phyloP scores from a whole-genome alignment of 2,888 invertebrate genomes.

The Muscina levida region DNA sequence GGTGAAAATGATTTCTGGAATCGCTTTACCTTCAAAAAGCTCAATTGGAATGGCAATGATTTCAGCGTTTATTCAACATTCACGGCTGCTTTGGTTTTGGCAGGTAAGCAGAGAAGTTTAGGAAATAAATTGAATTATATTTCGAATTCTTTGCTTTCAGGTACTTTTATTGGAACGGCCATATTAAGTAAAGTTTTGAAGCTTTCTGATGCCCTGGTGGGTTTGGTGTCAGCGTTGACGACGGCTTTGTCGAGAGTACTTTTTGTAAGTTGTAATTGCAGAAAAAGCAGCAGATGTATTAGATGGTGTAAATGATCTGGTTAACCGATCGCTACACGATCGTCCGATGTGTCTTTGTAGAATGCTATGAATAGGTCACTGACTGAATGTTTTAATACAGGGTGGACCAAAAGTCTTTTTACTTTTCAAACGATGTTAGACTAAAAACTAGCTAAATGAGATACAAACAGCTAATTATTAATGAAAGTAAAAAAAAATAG shows the following conservation, averaged over 20 bases:
- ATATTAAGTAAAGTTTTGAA: constrained; percentile 77
- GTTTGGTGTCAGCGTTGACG: constrained; percentile 75
- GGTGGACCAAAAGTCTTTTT: too few relatives aligned
- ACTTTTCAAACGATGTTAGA: too few relatives aligned
- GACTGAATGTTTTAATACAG: too few relatives aligned
- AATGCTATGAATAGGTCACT: too few relatives aligned
- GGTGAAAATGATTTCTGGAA: constrained; percentile 79
- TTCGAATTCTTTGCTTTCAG: constrained; percentile 62
- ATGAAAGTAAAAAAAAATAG: too few relatives aligned
- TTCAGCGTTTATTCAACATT: constrained; percentile 77
- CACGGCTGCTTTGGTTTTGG: constrained; percentile 73
- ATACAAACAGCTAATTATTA: too few relatives aligned
- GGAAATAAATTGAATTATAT: not conserved
- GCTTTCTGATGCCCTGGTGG: constrained; percentile 76
- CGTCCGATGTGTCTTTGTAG: not conserved
- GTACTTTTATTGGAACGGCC: constrained; percentile 79
- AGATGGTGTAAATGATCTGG: not conserved
- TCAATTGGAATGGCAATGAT: constrained; percentile 79
- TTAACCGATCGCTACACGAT: not conserved
- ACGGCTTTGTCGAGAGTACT: constrained; percentile 76
- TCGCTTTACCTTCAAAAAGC: constrained; percentile 74
- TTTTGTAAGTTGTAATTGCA: constrained; percentile 77
- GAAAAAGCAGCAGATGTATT: not conserved
- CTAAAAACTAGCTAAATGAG: too few relatives aligned
- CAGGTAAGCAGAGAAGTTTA: constrained; percentile 68